These are phyloP conservation scores for Siniperca obscura DNA, from an alignment of 2,797 vertebrate genomes.

Conservation along the genomic window DNA sequence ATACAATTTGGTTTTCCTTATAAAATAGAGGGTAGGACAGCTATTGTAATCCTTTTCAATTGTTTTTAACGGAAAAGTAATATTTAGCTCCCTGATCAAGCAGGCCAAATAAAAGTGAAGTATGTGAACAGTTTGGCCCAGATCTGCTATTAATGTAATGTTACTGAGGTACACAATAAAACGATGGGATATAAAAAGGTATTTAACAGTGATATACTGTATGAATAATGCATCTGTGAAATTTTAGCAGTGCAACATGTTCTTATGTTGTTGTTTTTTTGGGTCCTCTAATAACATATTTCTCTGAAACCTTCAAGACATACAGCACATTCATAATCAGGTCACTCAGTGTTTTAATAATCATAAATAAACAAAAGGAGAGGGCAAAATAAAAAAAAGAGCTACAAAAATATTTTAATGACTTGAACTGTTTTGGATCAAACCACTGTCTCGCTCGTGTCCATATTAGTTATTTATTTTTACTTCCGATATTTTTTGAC, in stretches of 20 bases:
- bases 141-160: background rate
- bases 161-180: conserved; percentile 17
- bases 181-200: background rate
- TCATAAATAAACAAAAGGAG: conserved; percentile 22
- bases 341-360: conserved; percentile 33
- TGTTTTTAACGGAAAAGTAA: background rate
- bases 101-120: conserved; percentile 1
- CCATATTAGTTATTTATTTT: conserved; percentile 78
- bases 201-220: background rate
- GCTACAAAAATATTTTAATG: conserved; percentile 69
- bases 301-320: background rate
- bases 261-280: background rate
- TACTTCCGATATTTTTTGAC: conserved; percentile 44
- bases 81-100: background rate
- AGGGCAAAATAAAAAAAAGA: conserved; percentile 22
- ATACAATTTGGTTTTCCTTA: background rate
- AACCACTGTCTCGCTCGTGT: conserved; percentile 84
- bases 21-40: background rate
- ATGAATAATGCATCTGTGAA: conserved; percentile 29
- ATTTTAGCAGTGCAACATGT: background rate
- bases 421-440: conserved; percentile 86
- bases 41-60: conserved; percentile 14
- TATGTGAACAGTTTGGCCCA: background rate
- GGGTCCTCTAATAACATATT: background rate
- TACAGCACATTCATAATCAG: conserved; percentile 4